Percentiles rank a stretch among this genome's conserved stretches.
Conservation (phyloP, 2,888 invertebrate species). For the Boloria selene region DNA sequence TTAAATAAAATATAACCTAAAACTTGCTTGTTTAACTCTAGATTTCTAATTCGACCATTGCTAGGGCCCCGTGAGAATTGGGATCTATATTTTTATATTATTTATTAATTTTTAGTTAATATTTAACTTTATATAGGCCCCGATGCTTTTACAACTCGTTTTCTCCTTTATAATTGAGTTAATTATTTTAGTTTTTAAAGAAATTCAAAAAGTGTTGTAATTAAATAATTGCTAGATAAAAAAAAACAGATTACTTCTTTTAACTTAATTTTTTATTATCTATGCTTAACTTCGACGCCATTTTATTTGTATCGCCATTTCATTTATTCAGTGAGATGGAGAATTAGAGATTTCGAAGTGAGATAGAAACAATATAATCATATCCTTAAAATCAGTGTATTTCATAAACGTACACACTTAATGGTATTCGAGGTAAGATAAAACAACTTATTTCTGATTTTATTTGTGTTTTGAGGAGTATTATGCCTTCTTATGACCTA, state of each 20-base stretch:
- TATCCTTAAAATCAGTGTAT: slow-evolving; percentile 39
- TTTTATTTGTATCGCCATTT: slow-evolving; percentile 82
- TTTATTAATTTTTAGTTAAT: no score
- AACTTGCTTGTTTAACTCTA: no score
- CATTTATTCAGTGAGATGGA: slow-evolving; percentile 80
- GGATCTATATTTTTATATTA: no score
- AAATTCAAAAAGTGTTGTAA: no score
- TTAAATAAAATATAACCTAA: no score
- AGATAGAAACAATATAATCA: slow-evolving; percentile 77
- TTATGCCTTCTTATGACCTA: slow-evolving; percentile 10
- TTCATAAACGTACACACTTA: slow-evolving; percentile 31
- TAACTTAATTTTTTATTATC: slow-evolving; percentile 16
- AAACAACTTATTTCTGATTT: slow-evolving; percentile 42
- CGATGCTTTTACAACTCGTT: no score
- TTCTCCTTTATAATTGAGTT: no score
- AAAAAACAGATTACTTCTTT: neutral
- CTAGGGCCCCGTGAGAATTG: no score
- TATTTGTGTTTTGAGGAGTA: neutral
- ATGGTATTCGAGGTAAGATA: slow-evolving; percentile 38
- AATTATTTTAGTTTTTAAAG: no score
- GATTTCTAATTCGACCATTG: no score
- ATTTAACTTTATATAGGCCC: no score
- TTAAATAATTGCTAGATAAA: slow-evolving; percentile 3
- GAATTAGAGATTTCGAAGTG: slow-evolving; percentile 73
- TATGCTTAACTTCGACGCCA: slow-evolving; percentile 55